Percentiles rank a stretch among this genome's conserved stretches.
phyloP scores from a whole-genome alignment of 1,140 invertebrate species.

The Zaprionus nigranus region DNA sequence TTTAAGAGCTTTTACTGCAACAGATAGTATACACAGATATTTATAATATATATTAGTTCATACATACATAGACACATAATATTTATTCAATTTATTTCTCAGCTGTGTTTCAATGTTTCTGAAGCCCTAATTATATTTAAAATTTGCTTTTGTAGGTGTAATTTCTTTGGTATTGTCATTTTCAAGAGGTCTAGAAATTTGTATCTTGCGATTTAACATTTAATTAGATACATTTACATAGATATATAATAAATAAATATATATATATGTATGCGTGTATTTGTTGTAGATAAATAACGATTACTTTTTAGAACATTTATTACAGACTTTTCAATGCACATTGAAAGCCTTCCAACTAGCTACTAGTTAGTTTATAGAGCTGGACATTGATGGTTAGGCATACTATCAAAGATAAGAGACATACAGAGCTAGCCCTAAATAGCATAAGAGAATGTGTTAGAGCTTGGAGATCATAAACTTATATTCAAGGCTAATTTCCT shows the following conservation, averaged over 20 bases:
- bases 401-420: neutral
- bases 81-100: slow-evolving; percentile 26
- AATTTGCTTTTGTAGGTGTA: slow-evolving; percentile 26
- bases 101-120: slow-evolving; percentile 55
- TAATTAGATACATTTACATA: slow-evolving; percentile 31
- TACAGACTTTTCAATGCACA: slow-evolving; percentile 35
- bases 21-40: slow-evolving; percentile 43
- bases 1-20: slow-evolving; percentile 42
- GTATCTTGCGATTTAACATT: slow-evolving; percentile 49
- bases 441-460: neutral
- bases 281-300: neutral
- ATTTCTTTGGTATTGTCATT: slow-evolving; percentile 70
- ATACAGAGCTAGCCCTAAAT: neutral
- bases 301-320: slow-evolving; percentile 41
- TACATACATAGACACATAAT: slow-evolving; percentile 20
- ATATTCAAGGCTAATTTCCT: neutral
- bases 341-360: slow-evolving; percentile 55
- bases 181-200: slow-evolving; percentile 67
- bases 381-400: neutral
- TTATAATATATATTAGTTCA: slow-evolving; percentile 44
- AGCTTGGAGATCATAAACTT: neutral
- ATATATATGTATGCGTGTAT: slow-evolving; percentile 4
- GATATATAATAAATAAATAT: slow-evolving; percentile 9
- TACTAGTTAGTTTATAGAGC: slow-evolving; percentile 28
- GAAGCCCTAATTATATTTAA: slow-evolving; percentile 33